Percentiles rank a stretch among this genome's conserved stretches.
Conservation (phyloP, 2,113 vertebrate genomes). For the Gracilinanus agilis region DNA sequence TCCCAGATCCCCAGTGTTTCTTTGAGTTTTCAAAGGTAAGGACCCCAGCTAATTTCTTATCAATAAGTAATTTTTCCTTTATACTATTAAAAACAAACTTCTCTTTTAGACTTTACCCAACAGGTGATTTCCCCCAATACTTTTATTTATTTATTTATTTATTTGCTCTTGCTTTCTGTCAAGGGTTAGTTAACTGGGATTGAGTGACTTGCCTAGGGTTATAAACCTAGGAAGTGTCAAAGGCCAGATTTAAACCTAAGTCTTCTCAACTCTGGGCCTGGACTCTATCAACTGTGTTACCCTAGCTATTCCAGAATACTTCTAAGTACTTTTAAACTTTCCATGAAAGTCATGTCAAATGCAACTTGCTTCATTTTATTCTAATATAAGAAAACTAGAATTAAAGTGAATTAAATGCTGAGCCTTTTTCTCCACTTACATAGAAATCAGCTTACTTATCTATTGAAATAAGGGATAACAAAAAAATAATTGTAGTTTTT, state of each 20-base stretch:
- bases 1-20: background rate
- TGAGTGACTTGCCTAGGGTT: no score
- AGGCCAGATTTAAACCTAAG: no score
- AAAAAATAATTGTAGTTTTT: background rate
- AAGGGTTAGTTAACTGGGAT: no score
- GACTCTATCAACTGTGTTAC: no score
- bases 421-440: slow-evolving; percentile 40
- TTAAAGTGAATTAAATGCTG: slow-evolving; percentile 16
- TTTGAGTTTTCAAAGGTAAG: slow-evolving; percentile 37
- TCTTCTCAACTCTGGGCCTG: no score
- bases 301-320: background rate
- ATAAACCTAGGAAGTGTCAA: no score
- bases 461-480: slow-evolving; percentile 29
- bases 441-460: slow-evolving; percentile 28
- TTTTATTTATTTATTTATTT: no score
- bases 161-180: no score
- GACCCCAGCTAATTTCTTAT: slow-evolving; percentile 52
- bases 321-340: slow-evolving; percentile 73
- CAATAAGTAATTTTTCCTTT: slow-evolving; percentile 70
- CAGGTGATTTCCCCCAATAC: slow-evolving; percentile 52
- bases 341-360: slow-evolving; percentile 61
- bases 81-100: slow-evolving; percentile 72
- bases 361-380: slow-evolving; percentile 6
- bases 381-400: slow-evolving; percentile 36
- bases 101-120: slow-evolving; percentile 60